Evolutionary conservation across 2,113 vertebrate genomes (phyloP).

Genomic region (Rhinogobius similis): DNA sequence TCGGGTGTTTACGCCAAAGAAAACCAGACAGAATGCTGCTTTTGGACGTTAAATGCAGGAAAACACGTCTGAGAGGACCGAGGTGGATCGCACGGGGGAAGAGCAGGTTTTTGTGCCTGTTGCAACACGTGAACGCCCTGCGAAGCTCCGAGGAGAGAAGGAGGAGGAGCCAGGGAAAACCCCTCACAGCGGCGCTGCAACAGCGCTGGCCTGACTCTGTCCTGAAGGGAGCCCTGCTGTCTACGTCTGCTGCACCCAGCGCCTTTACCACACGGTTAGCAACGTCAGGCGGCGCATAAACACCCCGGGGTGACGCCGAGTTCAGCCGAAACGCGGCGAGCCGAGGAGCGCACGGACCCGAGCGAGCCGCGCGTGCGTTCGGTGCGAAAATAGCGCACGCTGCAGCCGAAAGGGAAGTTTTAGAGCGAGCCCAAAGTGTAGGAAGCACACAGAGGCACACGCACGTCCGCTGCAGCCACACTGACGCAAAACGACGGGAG

Average conservation of each 20-base stretch:
- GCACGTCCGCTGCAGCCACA: conserved; percentile 52
- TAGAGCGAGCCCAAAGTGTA: conserved; percentile 15
- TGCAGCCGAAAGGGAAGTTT: conserved; percentile 19
- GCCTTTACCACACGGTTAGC: conserved; percentile 7
- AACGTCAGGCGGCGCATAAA: background rate
- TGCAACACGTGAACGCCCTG: conserved; percentile 78
- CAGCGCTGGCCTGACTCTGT: conserved; percentile 49
- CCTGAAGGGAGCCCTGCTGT: too few species aligned
- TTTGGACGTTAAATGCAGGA: too few species aligned
- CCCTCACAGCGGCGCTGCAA: conserved; percentile 83
- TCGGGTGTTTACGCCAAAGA: background rate
- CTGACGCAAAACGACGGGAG: conserved; percentile 1
- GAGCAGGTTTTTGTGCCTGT: conserved; percentile 53
- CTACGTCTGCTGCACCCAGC: too few species aligned
- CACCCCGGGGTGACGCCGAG: background rate
- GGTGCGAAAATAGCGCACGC: conserved; percentile 28
- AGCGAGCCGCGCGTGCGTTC: background rate
- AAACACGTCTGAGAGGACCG: too few species aligned
- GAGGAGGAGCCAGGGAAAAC: conserved; percentile 98
- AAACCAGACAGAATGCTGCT: too few species aligned
- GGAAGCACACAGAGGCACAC: conserved; percentile 15
- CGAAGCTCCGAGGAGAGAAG: conserved; percentile 26
- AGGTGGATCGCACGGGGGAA: too few species aligned
- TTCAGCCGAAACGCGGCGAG: background rate
- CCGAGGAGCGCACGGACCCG: background rate